Conservation (phyloP, 2,888 invertebrate genomes). For the Agrochola lychnidis region DNA sequence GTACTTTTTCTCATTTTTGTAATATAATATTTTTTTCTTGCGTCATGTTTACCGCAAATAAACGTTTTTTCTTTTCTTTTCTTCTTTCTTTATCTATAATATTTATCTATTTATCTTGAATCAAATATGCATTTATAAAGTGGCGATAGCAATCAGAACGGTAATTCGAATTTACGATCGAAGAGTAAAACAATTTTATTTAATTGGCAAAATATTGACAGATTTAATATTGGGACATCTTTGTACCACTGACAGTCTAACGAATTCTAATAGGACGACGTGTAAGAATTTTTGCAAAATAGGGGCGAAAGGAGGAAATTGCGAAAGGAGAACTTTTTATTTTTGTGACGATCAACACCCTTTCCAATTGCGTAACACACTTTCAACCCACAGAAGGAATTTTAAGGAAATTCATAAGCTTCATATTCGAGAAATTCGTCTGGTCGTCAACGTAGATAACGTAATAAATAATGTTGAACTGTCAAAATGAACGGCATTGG, state of each 20-base stretch:
- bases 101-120: no score
- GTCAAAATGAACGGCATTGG: background rate
- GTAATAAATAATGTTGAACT: background rate
- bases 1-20: no score
- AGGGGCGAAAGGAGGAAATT: background rate
- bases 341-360: background rate
- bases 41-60: no score
- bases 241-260: no score
- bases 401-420: no score
- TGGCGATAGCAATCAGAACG: background rate
- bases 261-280: no score
- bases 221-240: background rate
- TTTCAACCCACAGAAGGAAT: no score
- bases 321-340: background rate
- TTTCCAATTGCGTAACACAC: no score
- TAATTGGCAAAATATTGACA: background rate
- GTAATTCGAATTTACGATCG: background rate
- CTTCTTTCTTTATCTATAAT: no score
- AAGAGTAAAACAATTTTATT: background rate
- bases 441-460: background rate
- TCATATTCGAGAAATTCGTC: background rate
- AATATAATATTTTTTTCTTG: no score
- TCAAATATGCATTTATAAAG: background rate
- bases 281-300: no score
- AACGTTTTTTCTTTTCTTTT: no score